Conservation (phyloP, 2,888 invertebrate species). For the Caenorhabditis sp. region DNA sequence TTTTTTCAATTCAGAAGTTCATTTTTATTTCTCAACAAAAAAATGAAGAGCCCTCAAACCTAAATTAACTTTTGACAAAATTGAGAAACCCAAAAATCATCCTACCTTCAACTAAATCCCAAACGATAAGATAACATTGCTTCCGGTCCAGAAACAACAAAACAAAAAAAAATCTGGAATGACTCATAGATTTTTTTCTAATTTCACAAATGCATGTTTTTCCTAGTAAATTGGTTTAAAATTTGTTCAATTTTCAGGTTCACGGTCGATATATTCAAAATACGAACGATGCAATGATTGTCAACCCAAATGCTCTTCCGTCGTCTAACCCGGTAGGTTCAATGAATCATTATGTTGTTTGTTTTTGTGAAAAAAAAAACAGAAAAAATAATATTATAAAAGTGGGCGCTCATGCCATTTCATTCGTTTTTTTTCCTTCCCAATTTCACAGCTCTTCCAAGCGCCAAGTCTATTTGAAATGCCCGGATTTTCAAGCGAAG, state of each 20-base stretch:
- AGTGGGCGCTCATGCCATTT: neutral
- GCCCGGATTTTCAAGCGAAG: conserved; percentile 29
- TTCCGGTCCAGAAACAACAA: no score
- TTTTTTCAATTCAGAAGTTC: no score
- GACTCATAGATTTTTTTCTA: neutral
- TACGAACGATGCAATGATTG: conserved; percentile 1
- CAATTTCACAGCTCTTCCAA: conserved; percentile 14
- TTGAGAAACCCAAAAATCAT: no score
- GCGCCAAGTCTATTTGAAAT: conserved; percentile 11
- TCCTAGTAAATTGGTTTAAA: neutral
- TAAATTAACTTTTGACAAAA: no score
- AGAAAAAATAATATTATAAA: neutral
- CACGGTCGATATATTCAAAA: conserved; percentile 9
- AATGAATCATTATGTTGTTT: neutral
- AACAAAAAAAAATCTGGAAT: no score
- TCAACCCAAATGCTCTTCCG: conserved; percentile 3
- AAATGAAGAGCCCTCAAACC: no score
- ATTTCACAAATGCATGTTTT: neutral
- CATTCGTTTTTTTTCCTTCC: neutral
- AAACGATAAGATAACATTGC: no score
- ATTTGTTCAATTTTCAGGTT: neutral
- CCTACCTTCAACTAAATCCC: no score
- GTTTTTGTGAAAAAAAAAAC: conserved; percentile 4
- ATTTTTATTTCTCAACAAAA: no score
- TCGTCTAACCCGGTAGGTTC: neutral